Percentiles rank a stretch among this genome's conserved stretches.
phyloP scores from a whole-genome alignment of 2,888 invertebrate species.

The Thecocarcelia acutangulata region DNA sequence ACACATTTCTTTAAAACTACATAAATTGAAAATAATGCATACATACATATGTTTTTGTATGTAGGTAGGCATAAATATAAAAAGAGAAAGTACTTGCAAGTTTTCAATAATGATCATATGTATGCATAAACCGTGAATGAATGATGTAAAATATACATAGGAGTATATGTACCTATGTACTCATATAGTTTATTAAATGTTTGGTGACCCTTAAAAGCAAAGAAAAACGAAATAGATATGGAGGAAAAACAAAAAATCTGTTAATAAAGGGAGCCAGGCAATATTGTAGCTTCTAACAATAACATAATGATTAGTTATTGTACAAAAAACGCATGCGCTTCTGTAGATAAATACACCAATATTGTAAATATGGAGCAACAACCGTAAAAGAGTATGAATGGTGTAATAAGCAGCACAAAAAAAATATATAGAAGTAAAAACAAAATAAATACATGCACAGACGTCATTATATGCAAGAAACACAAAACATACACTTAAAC shows the following conservation, averaged over 20 bases:
- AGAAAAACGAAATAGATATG: background rate
- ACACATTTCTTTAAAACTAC: background rate
- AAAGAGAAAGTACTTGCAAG: constrained; percentile 54
- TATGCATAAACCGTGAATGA: constrained; percentile 5
- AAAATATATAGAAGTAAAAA: background rate
- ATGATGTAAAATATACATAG: constrained; percentile 16
- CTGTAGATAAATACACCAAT: background rate
- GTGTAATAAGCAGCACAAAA: constrained; percentile 32
- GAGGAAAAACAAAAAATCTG: background rate
- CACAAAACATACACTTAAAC: no score
- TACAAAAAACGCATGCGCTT: constrained; percentile 59
- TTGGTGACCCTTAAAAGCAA: constrained; percentile 18
- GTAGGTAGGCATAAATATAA: constrained; percentile 3
- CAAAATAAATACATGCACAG: constrained; percentile 1
- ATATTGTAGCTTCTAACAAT: constrained; percentile 10
- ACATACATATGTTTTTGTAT: background rate
- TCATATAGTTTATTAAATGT: background rate
- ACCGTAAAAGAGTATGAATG: constrained; percentile 60
- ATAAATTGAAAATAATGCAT: no score
- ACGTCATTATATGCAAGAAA: no score
- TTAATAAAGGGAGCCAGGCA: constrained; percentile 37
- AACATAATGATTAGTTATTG: constrained; percentile 31
- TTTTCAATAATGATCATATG: constrained; percentile 30
- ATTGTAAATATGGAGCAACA: constrained; percentile 60
- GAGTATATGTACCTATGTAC: background rate